Evolutionary conservation across 2,797 vertebrate genomes (phyloP), one percentile per base, ranked within the genome.

Genomic region (Myripristis jacobus): DNA sequence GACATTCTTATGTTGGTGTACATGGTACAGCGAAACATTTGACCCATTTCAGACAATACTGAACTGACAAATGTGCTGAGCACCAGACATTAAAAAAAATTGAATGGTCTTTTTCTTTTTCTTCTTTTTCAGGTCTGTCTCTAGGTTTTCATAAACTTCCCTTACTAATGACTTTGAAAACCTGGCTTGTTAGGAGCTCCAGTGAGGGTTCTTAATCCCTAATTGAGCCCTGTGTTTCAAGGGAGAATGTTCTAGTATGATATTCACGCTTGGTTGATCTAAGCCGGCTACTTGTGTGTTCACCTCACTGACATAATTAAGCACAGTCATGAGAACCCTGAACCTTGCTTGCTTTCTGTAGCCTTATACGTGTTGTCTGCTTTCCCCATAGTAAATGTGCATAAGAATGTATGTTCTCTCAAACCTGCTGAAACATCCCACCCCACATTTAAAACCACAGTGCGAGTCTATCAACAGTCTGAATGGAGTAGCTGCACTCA

Each of bases 201-300:
- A 77, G 68, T 73, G 63, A 75, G 64, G 29, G 53, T 61, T 58
- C 77, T 24, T 89, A 88, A 91, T 90, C 89, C 85, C 79, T 86
- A 65, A 82, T 82, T 88, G 84, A 86, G 46, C 58, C 44, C 58
- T 75, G 80, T 81, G 60, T 87, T 93, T 90, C 76, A 70, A 66
- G 41, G 79, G 76, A 62, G 72, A 85, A 83, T 87, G 73, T 78
- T 86, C 77, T 54, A 24, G 67, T 59, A 18, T 72, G 63, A 89
- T 79, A 63, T 91, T 90, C 84, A 91, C 24, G 84, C 91, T 91
- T 80, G 61, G 60, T 67, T 86, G 87, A 85, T 80, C 80, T 92
- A 89, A 92, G 85, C 78, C 60, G 70, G 73, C 72, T 68, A 64
- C 54, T 81, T 84, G 60, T 88, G 57, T 56, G 63, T 71, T 76